These are phyloP conservation scores for Corvus hawaiiensis DNA, from an alignment of 2,113 vertebrate species.

Conservation along the genomic window DNA sequence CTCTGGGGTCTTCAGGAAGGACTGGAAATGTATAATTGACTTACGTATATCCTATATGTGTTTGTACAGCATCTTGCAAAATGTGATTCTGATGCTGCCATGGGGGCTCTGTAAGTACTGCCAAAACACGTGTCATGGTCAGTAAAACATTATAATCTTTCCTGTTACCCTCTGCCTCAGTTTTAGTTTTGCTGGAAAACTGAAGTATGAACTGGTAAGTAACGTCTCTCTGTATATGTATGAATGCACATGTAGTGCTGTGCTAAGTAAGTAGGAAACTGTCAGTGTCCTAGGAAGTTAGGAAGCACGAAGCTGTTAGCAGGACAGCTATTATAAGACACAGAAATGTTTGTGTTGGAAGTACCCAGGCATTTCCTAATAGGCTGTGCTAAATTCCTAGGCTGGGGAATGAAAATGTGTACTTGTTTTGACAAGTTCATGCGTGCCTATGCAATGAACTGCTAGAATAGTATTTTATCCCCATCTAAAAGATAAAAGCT, in stretches of 20 bases:
- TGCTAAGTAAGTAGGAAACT: not conserved
- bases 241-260: not conserved
- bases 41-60: accelerated
- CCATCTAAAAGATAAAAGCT: conserved; percentile 8
- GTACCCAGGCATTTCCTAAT: not conserved
- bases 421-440: not conserved
- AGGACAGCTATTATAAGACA: not conserved
- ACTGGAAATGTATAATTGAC: not conserved
- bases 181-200: not conserved
- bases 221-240: not conserved
- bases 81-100: accelerated
- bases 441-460: not conserved
- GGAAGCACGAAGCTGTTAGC: not conserved
- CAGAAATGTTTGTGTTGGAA: not conserved
- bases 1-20: not conserved
- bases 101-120: not conserved
- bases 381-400: not conserved
- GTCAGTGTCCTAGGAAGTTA: not conserved
- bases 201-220: not conserved
- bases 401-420: not conserved
- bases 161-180: not conserved
- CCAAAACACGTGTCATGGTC: not conserved
- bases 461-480: not conserved
- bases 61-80: not conserved
- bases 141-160: not conserved